Percentiles rank a stretch among this genome's conserved stretches.
These are phyloP conservation scores for Apostichopus parvimensis DNA, from an alignment of 35 echinoderm and acorn worm species.

Conservation along the genomic window DNA sequence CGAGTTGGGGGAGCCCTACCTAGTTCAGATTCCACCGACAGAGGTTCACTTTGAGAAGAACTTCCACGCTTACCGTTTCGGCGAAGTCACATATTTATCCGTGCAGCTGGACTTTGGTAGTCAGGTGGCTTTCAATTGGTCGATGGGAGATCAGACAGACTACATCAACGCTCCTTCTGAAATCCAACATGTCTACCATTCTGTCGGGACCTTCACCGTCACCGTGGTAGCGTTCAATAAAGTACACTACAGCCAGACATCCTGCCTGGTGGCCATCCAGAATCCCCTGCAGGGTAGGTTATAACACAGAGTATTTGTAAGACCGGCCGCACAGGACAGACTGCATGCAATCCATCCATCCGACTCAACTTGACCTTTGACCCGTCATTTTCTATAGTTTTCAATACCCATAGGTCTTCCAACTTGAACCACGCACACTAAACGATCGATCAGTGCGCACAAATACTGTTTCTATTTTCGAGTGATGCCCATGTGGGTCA, in stretches of 20 bases:
- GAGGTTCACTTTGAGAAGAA: conserved; percentile 47
- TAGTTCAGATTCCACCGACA: conserved; percentile 76
- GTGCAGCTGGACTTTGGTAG: conserved; percentile 45
- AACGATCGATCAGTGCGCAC: too few relatives aligned
- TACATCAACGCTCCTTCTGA: conserved; percentile 56
- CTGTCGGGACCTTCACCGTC: conserved; percentile 50
- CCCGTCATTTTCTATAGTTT: too few relatives aligned
- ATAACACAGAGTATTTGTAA: too few relatives aligned
- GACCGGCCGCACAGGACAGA: too few relatives aligned
- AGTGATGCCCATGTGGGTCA: too few relatives aligned
- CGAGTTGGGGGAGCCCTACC: conserved; percentile 48
- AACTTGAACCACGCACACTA: too few relatives aligned
- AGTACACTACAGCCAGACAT: conserved; percentile 27
- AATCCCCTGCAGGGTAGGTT: conserved; percentile 61
- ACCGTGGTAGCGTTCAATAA: conserved; percentile 79
- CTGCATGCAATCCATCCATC: too few relatives aligned
- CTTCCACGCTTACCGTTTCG: conserved; percentile 57
- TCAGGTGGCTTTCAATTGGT: conserved; percentile 86
- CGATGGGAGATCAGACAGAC: conserved; percentile 96
- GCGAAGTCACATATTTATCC: conserved; percentile 57
- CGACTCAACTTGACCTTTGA: too few relatives aligned
- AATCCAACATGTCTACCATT: conserved; percentile 72
- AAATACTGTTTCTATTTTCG: too few relatives aligned
- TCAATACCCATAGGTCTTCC: too few relatives aligned
- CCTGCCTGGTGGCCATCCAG: conserved; percentile 54